These are phyloP conservation scores for Brachionus rotundiformis DNA, from an alignment of 1,140 invertebrate species.

Conservation along the genomic window DNA sequence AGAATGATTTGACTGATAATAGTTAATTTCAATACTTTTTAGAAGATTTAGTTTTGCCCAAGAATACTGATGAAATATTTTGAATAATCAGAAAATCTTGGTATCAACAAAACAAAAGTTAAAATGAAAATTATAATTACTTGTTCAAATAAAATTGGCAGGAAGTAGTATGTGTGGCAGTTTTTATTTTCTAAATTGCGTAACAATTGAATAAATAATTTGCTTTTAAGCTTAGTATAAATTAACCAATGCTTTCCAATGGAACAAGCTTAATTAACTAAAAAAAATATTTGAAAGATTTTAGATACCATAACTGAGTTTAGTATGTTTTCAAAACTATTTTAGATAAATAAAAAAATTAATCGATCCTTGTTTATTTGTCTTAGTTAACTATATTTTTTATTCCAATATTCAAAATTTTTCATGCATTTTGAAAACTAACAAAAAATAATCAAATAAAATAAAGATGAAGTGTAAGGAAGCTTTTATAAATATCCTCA, in stretches of 20 bases:
- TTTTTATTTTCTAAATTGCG: not conserved
- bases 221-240: not conserved
- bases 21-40: not conserved
- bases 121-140: conserved; percentile 4
- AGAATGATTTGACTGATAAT: not conserved
- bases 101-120: not conserved
- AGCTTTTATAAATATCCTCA: not conserved
- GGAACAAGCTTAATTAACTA: not conserved
- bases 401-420: not conserved
- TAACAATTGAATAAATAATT: not conserved
- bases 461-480: not conserved
- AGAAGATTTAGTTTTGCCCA: not conserved
- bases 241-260: not conserved
- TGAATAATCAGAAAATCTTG: not conserved
- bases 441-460: not conserved
- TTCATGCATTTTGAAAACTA: not conserved
- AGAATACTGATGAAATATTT: not conserved
- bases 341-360: not conserved
- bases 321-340: not conserved
- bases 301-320: not conserved
- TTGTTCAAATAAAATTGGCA: not conserved
- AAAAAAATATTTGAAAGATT: not conserved
- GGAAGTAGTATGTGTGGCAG: not conserved
- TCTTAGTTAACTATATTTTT: not conserved
- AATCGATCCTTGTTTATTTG: not conserved